A percentile compares a stretch with the other conserved stretches of the same genome.
These are phyloP conservation scores for Galbula dea DNA, from an alignment of 2,113 vertebrate species.

Conservation along the genomic window DNA sequence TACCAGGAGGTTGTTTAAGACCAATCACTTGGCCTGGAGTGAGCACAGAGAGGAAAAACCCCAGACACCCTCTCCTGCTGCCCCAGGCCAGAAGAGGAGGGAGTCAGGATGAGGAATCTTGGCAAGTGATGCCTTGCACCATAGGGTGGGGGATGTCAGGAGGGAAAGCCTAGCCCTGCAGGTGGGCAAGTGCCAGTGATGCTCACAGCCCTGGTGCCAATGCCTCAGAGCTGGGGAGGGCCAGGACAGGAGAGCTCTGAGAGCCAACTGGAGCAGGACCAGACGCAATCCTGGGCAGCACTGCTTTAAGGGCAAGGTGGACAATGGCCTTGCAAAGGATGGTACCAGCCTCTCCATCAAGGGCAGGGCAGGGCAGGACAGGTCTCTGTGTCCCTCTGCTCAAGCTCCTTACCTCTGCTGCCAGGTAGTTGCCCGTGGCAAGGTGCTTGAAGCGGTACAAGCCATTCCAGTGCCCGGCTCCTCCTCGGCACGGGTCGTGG, in stretches of 20 bases:
- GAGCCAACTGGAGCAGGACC: not conserved
- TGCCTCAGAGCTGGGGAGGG: fast-evolving
- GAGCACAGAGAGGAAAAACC: not conserved
- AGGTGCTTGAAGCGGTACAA: conserved; percentile 95
- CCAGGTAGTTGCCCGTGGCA: conserved; percentile 92
- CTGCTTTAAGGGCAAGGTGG: not conserved
- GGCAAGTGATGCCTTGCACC: not conserved
- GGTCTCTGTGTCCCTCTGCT: not conserved
- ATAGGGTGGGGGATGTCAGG: too few species aligned
- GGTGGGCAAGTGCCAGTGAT: fast-evolving
- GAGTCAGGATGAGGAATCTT: not conserved
- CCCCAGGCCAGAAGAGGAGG: not conserved
- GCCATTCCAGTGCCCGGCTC: conserved; percentile 96
- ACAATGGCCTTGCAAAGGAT: not conserved
- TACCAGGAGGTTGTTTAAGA: not conserved
- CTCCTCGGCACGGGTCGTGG: conserved; percentile 92
- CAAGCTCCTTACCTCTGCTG: conserved; percentile 86
- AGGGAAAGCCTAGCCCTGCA: not conserved
- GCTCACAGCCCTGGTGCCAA: not conserved
- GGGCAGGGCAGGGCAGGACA: not conserved
- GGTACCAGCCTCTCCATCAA: not conserved
- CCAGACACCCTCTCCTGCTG: not conserved
- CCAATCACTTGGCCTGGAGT: not conserved
- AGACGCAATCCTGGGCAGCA: fast-evolving
- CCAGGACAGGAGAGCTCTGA: not conserved